Evolutionary conservation across 1,140 invertebrate species (phyloP).

Genomic region (Gonioctena quinquepunctata): DNA sequence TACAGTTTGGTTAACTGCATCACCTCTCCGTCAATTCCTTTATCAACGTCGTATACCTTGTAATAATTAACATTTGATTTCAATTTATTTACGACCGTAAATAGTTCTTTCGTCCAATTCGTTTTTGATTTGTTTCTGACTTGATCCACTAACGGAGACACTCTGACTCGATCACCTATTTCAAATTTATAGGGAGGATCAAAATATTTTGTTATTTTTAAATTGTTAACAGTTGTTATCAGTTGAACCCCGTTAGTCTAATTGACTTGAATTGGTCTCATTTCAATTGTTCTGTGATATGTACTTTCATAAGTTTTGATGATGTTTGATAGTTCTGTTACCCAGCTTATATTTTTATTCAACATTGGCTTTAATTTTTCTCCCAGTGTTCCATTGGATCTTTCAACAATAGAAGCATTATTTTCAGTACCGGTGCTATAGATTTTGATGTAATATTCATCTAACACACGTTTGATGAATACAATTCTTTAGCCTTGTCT

Average conservation of each 20-base stretch:
- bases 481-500: slow-evolving; percentile 46
- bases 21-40: neutral
- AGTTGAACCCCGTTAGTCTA: slow-evolving; percentile 9
- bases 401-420: slow-evolving; percentile 34
- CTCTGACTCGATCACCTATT: slow-evolving; percentile 27
- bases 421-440: too few relatives aligned
- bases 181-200: slow-evolving; percentile 4
- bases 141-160: slow-evolving; percentile 22
- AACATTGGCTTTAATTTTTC: too few relatives aligned
- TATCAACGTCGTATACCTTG: slow-evolving; percentile 11
- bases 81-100: slow-evolving; percentile 34
- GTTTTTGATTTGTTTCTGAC: slow-evolving; percentile 43
- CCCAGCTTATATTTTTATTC: slow-evolving; percentile 44
- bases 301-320: slow-evolving; percentile 30
- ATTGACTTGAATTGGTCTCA: slow-evolving; percentile 27
- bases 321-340: too few relatives aligned
- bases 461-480: slow-evolving; percentile 21
- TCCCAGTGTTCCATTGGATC: slow-evolving; percentile 41
- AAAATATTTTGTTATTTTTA: too few relatives aligned
- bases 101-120: too few relatives aligned
- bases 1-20: neutral
- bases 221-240: slow-evolving; percentile 13
- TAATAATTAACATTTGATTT: slow-evolving; percentile 16
- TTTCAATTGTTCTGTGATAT: slow-evolving; percentile 32
- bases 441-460: slow-evolving; percentile 31